These are phyloP conservation scores for Arremon aurantiirostris DNA, from an alignment of 2,797 vertebrate genomes.

Conservation along the genomic window DNA sequence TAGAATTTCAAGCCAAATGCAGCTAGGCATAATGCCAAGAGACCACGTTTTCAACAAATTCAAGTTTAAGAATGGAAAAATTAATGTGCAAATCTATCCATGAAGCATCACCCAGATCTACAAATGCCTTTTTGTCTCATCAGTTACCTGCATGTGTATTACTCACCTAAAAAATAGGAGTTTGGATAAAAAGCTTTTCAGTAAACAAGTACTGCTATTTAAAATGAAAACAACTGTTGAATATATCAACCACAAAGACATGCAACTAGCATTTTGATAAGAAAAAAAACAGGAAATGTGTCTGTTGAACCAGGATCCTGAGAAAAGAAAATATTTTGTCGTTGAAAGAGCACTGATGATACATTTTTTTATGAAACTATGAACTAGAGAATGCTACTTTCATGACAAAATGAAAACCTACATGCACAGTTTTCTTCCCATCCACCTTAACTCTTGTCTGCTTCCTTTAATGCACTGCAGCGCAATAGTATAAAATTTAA, in stretches of 20 bases:
- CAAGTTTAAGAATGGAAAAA: neutral
- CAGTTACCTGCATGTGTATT: neutral
- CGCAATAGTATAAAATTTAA: neutral
- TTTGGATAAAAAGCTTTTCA: neutral
- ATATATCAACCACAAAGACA: neutral
- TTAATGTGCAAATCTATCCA: neutral
- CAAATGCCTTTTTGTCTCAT: neutral
- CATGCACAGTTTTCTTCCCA: neutral
- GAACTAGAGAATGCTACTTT: neutral
- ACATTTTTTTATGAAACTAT: neutral
- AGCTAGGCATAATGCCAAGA: neutral
- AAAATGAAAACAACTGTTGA: neutral
- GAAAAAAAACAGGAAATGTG: neutral
- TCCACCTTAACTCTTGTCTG: neutral
- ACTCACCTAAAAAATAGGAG: neutral
- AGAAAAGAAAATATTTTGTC: neutral
- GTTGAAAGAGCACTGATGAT: neutral
- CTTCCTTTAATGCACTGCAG: neutral
- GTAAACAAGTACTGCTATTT: neutral
- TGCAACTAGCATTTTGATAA: neutral
- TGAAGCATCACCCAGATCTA: neutral
- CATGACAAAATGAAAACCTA: neutral
- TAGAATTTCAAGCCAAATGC: neutral
- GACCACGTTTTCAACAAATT: neutral
- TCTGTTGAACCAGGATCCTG: neutral